Base-by-base conservation (phyloP, 2,113 vertebrate genomes). In the Riparia riparia region DNA sequence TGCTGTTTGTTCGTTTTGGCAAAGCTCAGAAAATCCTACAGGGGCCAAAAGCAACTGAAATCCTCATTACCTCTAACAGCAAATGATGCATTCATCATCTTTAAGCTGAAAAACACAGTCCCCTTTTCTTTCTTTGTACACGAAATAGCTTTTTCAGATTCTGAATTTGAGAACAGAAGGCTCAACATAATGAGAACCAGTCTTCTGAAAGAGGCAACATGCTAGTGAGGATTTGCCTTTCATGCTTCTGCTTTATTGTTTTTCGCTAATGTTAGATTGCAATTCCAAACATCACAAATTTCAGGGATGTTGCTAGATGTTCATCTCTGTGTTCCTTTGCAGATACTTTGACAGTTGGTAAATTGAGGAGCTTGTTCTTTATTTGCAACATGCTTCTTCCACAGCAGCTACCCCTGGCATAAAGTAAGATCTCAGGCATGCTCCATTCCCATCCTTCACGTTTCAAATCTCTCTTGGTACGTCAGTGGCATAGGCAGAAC, bases 21-120 rank as follows among this genome's bases (percentile, higher is more conserved):
- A 92, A 84, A 91, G 68, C 21, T 56, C 39, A 94, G 84, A 72
- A 87, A 82, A 60, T 85, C 65, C 83, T 96, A 72, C 77, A 92
- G 77, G 79, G 79, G 19, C 42, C 91, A 93, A 96, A 89, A 32
- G 41, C 95, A 90, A 82, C 87, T 89, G 80, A 90, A 95, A 93
- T 91, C 44, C 89, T 96, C 85, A 94, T 96, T 98, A 97, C 58
- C 44, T 96, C 82, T 95, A 84, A 87, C 41, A 64, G 76, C 39
- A 96, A 93, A 66, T 51, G 58, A 88, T 18, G 29, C 70, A 72
- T 78, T 88, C 58, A 84, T 44, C 65, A 96, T 78, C 51, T 90
- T 94, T 91, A 86, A 37, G 44, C 44, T 16, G 54, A 93, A 90
- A 51, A 78, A 25, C 22, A 34, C 17, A n/a, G 32, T 58, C 25